Evolutionary conservation across 2,113 vertebrate species (phyloP).

Genomic region (Hippocampus abdominalis): DNA sequence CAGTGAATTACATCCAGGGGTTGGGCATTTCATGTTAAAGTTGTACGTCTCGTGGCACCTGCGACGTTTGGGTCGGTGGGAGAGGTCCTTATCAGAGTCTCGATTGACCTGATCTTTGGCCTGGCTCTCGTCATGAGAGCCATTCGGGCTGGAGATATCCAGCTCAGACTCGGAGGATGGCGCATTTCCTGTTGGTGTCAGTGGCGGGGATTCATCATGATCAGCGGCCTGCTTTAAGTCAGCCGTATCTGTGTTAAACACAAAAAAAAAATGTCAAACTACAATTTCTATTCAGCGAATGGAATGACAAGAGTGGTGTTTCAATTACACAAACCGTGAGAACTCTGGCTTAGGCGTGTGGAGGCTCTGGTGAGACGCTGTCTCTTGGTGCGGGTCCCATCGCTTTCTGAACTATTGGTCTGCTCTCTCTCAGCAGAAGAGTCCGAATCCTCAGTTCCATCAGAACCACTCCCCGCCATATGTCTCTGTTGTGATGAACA

Average conservation of each 20-base stretch:
- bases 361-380: slow-evolving; percentile 94
- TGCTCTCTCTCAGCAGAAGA: slow-evolving; percentile 95
- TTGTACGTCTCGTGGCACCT: slow-evolving; percentile 99
- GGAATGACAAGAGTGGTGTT: background rate
- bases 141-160: slow-evolving; percentile 96
- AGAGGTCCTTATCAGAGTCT: slow-evolving; percentile 93
- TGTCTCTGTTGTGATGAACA: slow-evolving; percentile 76
- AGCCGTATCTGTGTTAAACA: slow-evolving; percentile 53
- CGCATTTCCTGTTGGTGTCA: slow-evolving; percentile 96
- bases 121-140: slow-evolving; percentile 92
- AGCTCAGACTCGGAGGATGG: slow-evolving; percentile 98
- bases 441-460: slow-evolving; percentile 96
- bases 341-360: slow-evolving; percentile 92
- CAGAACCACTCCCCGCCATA: slow-evolving; percentile 88
- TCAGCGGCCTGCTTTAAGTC: slow-evolving; percentile 88
- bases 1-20: slow-evolving; percentile 94
- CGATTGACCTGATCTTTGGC: slow-evolving; percentile 89
- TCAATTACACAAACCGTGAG: slow-evolving; percentile 79
- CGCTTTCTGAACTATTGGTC: slow-evolving; percentile 94
- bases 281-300: background rate
- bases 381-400: slow-evolving; percentile 82
- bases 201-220: slow-evolving; percentile 93
- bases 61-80: slow-evolving; percentile 92
- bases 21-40: slow-evolving; percentile 99
- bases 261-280: slow-evolving; percentile 5